Evolutionary conservation across 2,113 vertebrate species (phyloP).

Genomic region (Alethe diademata): DNA sequence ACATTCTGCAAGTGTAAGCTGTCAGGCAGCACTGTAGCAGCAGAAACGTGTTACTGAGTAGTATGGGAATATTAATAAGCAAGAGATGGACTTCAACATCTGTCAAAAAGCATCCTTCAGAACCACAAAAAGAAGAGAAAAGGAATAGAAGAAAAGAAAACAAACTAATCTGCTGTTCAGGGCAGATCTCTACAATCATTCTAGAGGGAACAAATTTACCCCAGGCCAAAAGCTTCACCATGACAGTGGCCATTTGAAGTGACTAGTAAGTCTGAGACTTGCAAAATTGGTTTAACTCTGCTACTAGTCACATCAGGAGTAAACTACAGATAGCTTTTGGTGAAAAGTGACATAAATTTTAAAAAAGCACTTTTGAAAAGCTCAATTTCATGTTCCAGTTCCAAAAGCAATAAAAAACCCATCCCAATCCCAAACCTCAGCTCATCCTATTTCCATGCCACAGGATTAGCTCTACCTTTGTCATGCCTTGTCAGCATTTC

Average conservation of each 20-base stretch:
- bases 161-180: not conserved
- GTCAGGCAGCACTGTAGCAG: slow-evolving; percentile 25
- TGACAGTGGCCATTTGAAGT: not conserved
- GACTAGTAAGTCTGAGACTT: not conserved
- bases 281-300: not conserved
- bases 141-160: not conserved
- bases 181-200: not conserved
- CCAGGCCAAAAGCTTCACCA: not conserved
- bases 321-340: not conserved
- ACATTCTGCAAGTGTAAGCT: not conserved
- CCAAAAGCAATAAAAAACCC: not conserved
- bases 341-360: not conserved
- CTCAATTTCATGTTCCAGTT: not conserved
- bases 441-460: not conserved
- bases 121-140: not conserved
- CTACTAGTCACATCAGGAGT: not conserved
- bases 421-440: not conserved
- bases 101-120: not conserved
- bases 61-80: slow-evolving; percentile 47
- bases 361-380: not conserved
- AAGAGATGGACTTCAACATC: slow-evolving; percentile 30
- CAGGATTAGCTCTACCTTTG: not conserved
- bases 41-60: not conserved
- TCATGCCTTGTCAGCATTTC: not conserved
- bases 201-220: not conserved